phyloP scores from a whole-genome alignment of 2,888 invertebrate species.

The Erpobdella octoculata region DNA sequence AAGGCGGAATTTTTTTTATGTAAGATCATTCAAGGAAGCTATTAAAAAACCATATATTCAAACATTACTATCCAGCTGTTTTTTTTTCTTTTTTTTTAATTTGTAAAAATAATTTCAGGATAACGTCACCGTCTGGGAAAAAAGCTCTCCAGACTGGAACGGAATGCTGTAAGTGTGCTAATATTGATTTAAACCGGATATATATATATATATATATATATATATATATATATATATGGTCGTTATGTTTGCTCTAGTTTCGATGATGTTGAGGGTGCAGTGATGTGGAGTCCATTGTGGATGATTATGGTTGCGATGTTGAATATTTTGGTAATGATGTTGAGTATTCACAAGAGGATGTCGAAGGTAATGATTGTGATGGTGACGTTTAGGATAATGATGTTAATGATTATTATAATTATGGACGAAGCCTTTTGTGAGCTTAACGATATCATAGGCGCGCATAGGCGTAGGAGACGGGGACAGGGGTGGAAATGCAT shows the following conservation, averaged over 20 bases:
- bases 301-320: slow-evolving; percentile 8
- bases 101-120: slow-evolving; percentile 28
- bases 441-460: no score
- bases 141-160: slow-evolving; percentile 37
- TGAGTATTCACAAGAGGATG: slow-evolving; percentile 7
- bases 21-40: no score
- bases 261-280: background rate
- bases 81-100: background rate
- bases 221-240: no score
- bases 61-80: no score
- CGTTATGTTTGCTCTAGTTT: background rate
- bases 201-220: no score
- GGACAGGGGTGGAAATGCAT: no score
- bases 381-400: background rate
- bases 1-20: no score
- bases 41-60: no score
- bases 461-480: no score
- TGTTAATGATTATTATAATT: slow-evolving; percentile 8
- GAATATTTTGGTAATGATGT: slow-evolving; percentile 10
- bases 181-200: no score
- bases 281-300: background rate
- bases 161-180: slow-evolving; percentile 37
- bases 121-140: slow-evolving; percentile 36
- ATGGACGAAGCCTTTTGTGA: no score
- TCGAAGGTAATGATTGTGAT: slow-evolving; percentile 9